phyloP scores from a whole-genome alignment of 2,113 vertebrate species.

The Silurus meridionalis region DNA sequence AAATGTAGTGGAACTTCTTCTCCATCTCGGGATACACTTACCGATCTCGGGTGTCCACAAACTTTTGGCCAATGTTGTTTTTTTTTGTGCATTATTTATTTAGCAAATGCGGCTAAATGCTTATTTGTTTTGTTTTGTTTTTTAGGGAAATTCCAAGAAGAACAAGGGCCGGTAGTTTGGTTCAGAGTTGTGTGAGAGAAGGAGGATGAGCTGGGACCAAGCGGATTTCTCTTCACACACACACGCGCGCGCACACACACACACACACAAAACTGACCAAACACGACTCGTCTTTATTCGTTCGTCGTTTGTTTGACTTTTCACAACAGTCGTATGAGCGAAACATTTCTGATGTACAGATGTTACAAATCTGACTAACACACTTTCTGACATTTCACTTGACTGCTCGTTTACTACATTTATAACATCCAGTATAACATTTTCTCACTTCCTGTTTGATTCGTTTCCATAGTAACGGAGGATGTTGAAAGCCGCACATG shows the following conservation, averaged over 20 bases:
- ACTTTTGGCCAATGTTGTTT: not conserved
- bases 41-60: no score
- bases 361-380: not conserved
- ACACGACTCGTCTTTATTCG: not conserved
- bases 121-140: constrained; percentile 30
- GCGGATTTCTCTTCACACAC: not conserved
- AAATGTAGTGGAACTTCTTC: no score
- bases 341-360: not conserved
- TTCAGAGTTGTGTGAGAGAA: not conserved
- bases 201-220: constrained; percentile 9
- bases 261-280: not conserved
- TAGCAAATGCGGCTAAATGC: no score
- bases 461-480: not conserved
- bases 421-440: not conserved
- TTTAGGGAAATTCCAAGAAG: constrained; percentile 93
- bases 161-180: constrained; percentile 87
- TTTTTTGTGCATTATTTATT: no score
- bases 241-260: constrained; percentile 8
- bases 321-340: not conserved
- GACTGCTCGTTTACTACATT: not conserved
- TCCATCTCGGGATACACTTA: no score
- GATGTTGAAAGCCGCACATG: not conserved
- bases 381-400: not conserved
- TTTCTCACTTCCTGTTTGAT: not conserved
- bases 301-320: not conserved